A percentile compares a stretch with the other conserved stretches of the same genome.
These are phyloP conservation scores for Chloroclysta siterata DNA, from an alignment of 2,888 invertebrate genomes.

Conservation along the genomic window DNA sequence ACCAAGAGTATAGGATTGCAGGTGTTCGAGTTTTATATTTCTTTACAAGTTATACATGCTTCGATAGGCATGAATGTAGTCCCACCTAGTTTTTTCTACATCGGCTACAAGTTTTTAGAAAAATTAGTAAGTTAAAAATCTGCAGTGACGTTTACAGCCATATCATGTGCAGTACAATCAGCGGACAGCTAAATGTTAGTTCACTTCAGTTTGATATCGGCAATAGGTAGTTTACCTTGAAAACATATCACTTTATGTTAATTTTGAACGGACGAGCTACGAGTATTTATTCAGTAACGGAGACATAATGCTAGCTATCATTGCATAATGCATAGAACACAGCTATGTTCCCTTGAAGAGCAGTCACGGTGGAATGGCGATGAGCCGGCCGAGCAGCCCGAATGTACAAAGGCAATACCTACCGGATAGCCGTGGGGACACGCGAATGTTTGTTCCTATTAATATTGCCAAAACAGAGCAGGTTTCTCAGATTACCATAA, in stretches of 20 bases:
- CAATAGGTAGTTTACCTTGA: constrained; percentile 1
- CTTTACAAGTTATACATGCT: too few species aligned
- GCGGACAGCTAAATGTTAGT: not conserved
- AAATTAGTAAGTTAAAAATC: too few species aligned
- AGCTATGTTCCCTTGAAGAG: constrained; percentile 36
- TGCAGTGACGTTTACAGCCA: not conserved
- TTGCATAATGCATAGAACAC: constrained; percentile 44
- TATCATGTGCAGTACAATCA: not conserved
- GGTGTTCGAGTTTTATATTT: too few species aligned
- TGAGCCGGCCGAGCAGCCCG: constrained; percentile 39
- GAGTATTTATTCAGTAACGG: constrained; percentile 35
- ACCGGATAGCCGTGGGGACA: constrained; percentile 49
- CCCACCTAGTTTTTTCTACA: too few species aligned
- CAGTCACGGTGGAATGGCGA: constrained; percentile 41
- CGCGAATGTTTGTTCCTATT: constrained; percentile 74
- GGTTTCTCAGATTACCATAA: constrained; percentile 84
- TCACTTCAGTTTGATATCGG: not conserved
- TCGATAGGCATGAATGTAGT: too few species aligned
- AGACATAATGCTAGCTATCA: constrained; percentile 39
- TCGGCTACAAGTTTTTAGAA: too few species aligned
- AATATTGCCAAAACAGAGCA: constrained; percentile 83
- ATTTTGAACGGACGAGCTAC: constrained; percentile 26
- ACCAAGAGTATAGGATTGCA: too few species aligned
- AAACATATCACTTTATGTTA: constrained; percentile 32
- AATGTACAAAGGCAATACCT: constrained; percentile 54